Evolutionary conservation across 1,140 invertebrate genomes (phyloP).

Genomic region (Mya arenaria): DNA sequence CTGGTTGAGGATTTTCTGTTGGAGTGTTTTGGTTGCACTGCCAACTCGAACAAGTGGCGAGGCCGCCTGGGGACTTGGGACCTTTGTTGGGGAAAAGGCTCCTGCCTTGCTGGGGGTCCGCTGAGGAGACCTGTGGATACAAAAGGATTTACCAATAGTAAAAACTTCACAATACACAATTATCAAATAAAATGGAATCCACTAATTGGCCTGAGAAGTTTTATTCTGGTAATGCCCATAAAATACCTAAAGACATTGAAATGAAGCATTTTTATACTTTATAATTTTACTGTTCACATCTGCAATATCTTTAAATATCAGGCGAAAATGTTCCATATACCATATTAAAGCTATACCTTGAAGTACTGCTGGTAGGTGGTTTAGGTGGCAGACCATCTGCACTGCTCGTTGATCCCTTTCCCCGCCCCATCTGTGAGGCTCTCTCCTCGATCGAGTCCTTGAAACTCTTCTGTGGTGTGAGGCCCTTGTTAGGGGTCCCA

Average conservation of each 20-base stretch:
- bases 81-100: not conserved
- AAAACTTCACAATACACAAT: not conserved
- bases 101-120: conserved; percentile 29
- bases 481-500: conserved; percentile 47
- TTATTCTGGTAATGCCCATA: too few species aligned
- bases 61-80: not conserved
- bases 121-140: conserved; percentile 12
- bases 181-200: not conserved
- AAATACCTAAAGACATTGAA: too few species aligned
- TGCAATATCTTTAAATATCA: not conserved
- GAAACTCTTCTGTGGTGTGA: conserved; percentile 67
- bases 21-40: conserved; percentile 73
- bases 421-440: conserved; percentile 54
- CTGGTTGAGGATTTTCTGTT: conserved; percentile 74
- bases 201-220: not conserved
- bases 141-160: not conserved
- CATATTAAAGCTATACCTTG: not conserved
- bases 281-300: not conserved
- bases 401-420: conserved; percentile 7
- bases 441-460: conserved; percentile 68
- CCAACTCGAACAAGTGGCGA: conserved; percentile 66
- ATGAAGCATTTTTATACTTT: too few species aligned
- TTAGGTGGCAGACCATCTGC: conserved; percentile 42
- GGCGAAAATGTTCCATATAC: not conserved
- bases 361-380: conserved; percentile 10